A percentile compares a stretch with the other conserved stretches of the same genome.
Evolutionary conservation across 2,888 invertebrate genomes (phyloP).

Genomic region (Lasiommata megera): DNA sequence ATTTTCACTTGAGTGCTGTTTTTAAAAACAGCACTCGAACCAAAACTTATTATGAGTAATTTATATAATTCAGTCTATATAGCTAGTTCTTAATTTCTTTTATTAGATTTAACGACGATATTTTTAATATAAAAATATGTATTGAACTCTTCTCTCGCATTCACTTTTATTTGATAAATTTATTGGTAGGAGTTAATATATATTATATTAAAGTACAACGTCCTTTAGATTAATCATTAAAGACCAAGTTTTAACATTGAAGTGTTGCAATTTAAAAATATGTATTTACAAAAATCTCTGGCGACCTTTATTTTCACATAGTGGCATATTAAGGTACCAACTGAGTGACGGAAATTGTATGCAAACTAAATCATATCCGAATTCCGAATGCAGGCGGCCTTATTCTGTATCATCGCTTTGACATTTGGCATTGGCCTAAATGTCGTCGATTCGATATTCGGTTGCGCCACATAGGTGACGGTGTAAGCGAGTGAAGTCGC

Average conservation of each 20-base stretch:
- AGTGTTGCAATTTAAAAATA: neutral
- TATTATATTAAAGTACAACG: too few relatives aligned
- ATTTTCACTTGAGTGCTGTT: too few relatives aligned
- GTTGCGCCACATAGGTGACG: slow-evolving; percentile 63
- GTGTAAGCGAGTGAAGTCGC: slow-evolving; percentile 5
- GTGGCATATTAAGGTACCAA: slow-evolving; percentile 4
- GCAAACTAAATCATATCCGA: slow-evolving; percentile 8
- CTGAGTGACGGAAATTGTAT: slow-evolving; percentile 7
- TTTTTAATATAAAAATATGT: too few relatives aligned
- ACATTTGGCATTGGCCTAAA: slow-evolving; percentile 65
- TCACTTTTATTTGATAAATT: too few relatives aligned
- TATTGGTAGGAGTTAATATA: too few relatives aligned
- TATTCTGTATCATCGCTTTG: slow-evolving; percentile 39
- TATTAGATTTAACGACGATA: too few relatives aligned
- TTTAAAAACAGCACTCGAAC: too few relatives aligned
- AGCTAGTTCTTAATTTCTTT: too few relatives aligned
- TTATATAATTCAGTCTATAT: too few relatives aligned
- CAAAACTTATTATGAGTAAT: too few relatives aligned
- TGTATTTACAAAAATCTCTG: neutral
- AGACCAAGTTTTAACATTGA: neutral
- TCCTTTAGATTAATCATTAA: too few relatives aligned
- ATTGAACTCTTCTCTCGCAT: too few relatives aligned
- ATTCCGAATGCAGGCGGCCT: slow-evolving; percentile 36
- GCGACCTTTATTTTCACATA: neutral
- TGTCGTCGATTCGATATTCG: slow-evolving; percentile 60